Conservation (phyloP, 2,888 invertebrate genomes). For the Loripinus fragilis region DNA sequence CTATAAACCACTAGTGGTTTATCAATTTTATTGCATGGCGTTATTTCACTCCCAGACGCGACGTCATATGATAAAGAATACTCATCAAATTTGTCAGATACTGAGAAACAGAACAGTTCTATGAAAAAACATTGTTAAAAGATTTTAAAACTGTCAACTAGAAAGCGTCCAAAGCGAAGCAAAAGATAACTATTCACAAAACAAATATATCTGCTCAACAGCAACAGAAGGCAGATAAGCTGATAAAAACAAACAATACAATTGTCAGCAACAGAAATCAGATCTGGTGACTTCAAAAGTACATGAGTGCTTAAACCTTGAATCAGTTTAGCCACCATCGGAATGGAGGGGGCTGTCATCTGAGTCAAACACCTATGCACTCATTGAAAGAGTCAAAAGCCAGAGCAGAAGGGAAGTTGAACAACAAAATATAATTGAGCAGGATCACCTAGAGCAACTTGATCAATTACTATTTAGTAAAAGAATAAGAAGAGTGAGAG, state of each 20-base stretch:
- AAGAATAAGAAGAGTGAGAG: slow-evolving; percentile 13
- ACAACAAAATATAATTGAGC: neutral
- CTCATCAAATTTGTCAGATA: neutral
- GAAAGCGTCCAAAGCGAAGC: neutral
- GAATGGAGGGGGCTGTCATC: neutral
- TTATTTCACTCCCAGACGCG: no score
- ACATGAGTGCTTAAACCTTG: neutral
- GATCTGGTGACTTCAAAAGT: neutral
- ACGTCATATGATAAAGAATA: no score
- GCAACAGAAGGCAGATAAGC: neutral
- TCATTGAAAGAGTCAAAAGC: neutral
- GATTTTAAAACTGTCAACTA: neutral
- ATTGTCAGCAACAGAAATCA: slow-evolving; percentile 8
- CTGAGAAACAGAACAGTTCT: no score
- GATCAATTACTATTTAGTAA: slow-evolving; percentile 2
- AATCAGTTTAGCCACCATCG: neutral
- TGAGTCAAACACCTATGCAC: neutral
- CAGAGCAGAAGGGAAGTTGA: neutral
- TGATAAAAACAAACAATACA: neutral
- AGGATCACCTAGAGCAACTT: neutral
- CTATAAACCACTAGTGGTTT: no score
- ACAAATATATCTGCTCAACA: neutral
- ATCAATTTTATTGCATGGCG: no score
- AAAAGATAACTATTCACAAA: neutral
- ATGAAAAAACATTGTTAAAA: no score